These are phyloP conservation scores for Thalassoma bifasciatum DNA, from an alignment of 2,113 vertebrate species.

Conservation along the genomic window DNA sequence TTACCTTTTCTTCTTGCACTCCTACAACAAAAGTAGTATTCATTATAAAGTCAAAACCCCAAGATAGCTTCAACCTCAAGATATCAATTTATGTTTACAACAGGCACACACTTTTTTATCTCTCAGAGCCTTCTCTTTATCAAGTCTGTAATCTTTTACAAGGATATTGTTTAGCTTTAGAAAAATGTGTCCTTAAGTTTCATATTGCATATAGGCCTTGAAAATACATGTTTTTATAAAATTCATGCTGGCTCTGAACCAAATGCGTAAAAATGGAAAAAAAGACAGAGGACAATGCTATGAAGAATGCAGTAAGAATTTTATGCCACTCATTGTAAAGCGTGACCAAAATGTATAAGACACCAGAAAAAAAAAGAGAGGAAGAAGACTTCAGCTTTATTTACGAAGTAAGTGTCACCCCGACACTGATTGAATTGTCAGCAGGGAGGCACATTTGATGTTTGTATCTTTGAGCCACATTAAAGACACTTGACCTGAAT, in stretches of 20 bases:
- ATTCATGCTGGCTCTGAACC: conserved; percentile 7
- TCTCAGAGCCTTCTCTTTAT: conserved; percentile 11
- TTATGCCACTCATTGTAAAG: conserved; percentile 3
- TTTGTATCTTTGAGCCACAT: conserved; percentile 37
- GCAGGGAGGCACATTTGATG: conserved; percentile 14
- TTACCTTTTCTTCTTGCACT: neutral
- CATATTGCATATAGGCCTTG: neutral
- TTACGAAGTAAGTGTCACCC: conserved; percentile 17
- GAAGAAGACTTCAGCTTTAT: conserved; percentile 1
- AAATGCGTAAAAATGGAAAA: conserved; percentile 14
- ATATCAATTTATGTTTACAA: conserved; percentile 28
- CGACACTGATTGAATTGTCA: conserved; percentile 30
- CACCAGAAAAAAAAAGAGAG: conserved; percentile 13
- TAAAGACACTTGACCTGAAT: conserved; percentile 59
- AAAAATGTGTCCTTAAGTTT: conserved; percentile 13
- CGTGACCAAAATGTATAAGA: conserved; percentile 1
- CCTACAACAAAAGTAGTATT: neutral
- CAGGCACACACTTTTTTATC: conserved; percentile 12
- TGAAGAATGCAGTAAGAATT: conserved; percentile 13
- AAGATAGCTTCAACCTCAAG: neutral
- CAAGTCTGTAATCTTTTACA: conserved; percentile 3
- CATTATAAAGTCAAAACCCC: conserved; percentile 18
- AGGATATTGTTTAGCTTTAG: conserved; percentile 11
- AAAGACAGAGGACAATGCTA: neutral
- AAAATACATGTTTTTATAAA: conserved; percentile 16